Evolutionary conservation across 2,797 vertebrate genomes (phyloP), one percentile per base, ranked within the genome.

Genomic region (Silurus aristotelis): DNA sequence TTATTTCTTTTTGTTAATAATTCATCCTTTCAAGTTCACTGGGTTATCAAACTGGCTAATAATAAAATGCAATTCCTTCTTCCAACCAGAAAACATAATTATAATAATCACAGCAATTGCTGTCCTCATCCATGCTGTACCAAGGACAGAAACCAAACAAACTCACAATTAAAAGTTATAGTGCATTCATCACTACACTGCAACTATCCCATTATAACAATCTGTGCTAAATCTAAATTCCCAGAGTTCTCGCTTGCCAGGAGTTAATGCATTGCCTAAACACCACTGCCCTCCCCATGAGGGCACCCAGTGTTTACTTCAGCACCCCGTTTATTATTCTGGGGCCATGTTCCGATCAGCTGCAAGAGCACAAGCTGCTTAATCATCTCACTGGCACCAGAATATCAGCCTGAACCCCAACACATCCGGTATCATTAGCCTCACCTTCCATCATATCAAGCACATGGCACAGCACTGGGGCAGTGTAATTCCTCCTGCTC

Each of bases 331-430:
- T 94, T 90, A 92, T 93, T 91, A 92, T 94, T 93, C 90, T 90
- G 90, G 89, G 91, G 91, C 90, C 90, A 79, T 87, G 90, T 78
- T 90, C 87, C 91, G 92, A 93, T 93, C 93, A 93, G 88, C 87
- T 87, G 87, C 88, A 86, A 90, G 91, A 91, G 90, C 91, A 55
- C 64, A 81, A 81, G 64, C 64, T 68, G 48, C 80, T 81, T 67
- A 81, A 81, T 81, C 80, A 81, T 68, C 43, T 48, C 60, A 48
- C 19, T 48, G 77, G 38, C 31, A 25, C 12, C 27, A 25, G 27
- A 25, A 63, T 63, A 80, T 64, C 43, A 64, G 75, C 80, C 81
- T 86, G 68, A 88, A 90, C 92, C 91, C 92, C 90, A 87, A 91
- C 90, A 89, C 88, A 91, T 93, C 93, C 85, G n/a, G 85, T 82